phyloP scores from a whole-genome alignment of 2,113 vertebrate species.

The Apaloderma vittatum region DNA sequence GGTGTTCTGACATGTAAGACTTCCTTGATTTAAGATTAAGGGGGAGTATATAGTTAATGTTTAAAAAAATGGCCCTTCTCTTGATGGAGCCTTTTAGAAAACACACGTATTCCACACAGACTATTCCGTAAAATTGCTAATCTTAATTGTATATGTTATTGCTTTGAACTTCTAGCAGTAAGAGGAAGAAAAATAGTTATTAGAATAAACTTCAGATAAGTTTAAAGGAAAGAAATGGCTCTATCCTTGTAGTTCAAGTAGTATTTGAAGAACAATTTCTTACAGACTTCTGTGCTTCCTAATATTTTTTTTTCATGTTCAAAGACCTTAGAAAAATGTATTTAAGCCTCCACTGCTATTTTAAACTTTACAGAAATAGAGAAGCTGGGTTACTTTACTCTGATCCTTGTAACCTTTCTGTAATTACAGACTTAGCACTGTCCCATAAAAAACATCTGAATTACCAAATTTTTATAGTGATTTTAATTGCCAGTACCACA shows the following conservation, averaged over 20 bases:
- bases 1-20: neutral
- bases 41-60: neutral
- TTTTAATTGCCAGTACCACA: neutral
- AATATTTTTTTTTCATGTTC: neutral
- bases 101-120: neutral
- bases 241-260: neutral
- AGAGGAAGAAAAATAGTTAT: neutral
- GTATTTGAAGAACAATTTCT: neutral
- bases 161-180: neutral
- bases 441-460: neutral
- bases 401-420: neutral
- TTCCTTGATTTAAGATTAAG: neutral
- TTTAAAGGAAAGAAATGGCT: neutral
- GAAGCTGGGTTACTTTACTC: neutral
- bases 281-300: neutral
- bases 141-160: neutral
- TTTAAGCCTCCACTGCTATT: neutral
- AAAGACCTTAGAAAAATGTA: neutral
- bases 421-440: neutral
- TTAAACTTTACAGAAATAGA: neutral
- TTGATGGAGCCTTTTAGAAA: neutral
- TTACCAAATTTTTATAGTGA: neutral
- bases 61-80: neutral
- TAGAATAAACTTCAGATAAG: neutral
- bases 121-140: neutral